phyloP scores from a whole-genome alignment of 2,888 invertebrate species.

The Epinotia bilunana region DNA sequence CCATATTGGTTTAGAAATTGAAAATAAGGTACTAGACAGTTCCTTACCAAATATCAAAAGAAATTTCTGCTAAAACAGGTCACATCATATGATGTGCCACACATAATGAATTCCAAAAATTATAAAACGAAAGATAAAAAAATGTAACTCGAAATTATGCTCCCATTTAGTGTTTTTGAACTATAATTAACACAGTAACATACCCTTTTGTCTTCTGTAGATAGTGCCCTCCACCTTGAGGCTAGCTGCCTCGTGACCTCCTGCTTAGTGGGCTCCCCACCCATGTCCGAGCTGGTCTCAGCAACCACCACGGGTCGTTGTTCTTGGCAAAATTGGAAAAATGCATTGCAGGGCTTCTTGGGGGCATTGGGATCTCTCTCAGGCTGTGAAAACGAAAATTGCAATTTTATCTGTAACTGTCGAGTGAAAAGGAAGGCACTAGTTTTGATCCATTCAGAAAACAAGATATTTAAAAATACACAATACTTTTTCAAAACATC shows the following conservation, averaged over 20 bases:
- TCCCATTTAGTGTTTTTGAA: neutral
- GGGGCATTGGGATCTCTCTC: conserved; percentile 89
- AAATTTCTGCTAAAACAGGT: no score
- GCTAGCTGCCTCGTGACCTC: conserved; percentile 90
- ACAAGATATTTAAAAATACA: neutral
- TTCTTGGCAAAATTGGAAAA: conserved; percentile 92
- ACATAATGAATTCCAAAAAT: no score
- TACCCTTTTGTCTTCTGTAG: conserved; percentile 89
- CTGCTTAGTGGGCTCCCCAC: conserved; percentile 89
- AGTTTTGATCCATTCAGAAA: neutral
- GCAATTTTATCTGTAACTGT: neutral
- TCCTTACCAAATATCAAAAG: no score
- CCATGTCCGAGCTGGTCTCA: conserved; percentile 85
- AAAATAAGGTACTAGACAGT: no score
- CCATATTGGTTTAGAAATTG: no score
- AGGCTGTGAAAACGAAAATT: conserved; percentile 62
- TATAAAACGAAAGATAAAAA: no score
- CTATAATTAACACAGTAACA: conserved; percentile 33
- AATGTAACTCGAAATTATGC: neutral
- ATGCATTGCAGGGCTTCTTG: conserved; percentile 91
- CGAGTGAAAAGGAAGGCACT: neutral
- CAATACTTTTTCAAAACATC: no score
- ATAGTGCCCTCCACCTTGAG: conserved; percentile 89
- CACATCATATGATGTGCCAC: no score
- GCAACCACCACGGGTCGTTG: conserved; percentile 89